phyloP scores from a whole-genome alignment of 1,140 invertebrate species.

The Brachionus asplanchnoidis region DNA sequence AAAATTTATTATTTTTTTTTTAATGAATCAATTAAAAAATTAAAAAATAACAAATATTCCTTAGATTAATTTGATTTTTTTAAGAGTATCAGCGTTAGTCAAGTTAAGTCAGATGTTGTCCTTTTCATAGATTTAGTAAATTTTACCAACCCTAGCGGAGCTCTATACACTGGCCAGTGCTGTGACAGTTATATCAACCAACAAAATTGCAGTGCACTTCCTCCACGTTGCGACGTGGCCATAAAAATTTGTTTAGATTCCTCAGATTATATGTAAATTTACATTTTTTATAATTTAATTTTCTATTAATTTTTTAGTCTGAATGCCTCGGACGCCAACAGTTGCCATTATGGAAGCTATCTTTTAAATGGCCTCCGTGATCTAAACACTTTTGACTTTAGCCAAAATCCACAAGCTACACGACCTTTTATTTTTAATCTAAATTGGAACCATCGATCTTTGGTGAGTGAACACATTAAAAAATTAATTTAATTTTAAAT shows the following conservation, averaged over 20 bases:
- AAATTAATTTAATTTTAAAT: neutral
- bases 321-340: neutral
- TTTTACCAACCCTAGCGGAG: conserved; percentile 21
- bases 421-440: conserved; percentile 26
- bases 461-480: neutral
- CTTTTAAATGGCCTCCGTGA: neutral
- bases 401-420: conserved; percentile 6
- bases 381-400: conserved; percentile 24
- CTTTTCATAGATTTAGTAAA: conserved; percentile 21
- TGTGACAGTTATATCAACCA: conserved; percentile 15
- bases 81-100: neutral
- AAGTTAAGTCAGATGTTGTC: conserved; percentile 33
- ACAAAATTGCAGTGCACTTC: neutral
- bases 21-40: neutral
- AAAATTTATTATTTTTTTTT: neutral
- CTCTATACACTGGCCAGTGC: conserved; percentile 9
- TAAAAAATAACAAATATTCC: neutral
- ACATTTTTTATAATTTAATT: neutral
- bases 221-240: conserved; percentile 1
- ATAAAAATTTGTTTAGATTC: conserved; percentile 35
- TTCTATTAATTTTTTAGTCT: neutral
- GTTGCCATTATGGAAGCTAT: neutral
- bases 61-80: neutral
- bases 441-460: neutral
- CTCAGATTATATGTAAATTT: conserved; percentile 6